These are phyloP conservation scores for Onthophagus taurus DNA, from an alignment of 1,140 invertebrate species.

Conservation along the genomic window DNA sequence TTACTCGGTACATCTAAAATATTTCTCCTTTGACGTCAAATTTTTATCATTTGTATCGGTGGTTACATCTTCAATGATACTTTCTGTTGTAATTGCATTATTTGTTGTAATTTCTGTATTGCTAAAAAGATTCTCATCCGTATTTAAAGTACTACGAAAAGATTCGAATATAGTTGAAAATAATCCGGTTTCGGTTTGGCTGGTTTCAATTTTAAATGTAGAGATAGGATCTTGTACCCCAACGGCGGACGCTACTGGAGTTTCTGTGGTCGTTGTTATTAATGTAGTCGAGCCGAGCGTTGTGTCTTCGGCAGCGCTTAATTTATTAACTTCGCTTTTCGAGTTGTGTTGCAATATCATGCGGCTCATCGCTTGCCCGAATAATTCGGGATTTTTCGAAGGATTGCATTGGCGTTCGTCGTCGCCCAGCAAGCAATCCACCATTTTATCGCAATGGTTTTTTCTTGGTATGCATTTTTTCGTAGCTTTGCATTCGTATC, in stretches of 20 bases:
- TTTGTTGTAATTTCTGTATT: no score
- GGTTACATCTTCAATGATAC: no score
- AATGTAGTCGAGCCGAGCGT: background rate
- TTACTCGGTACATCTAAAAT: no score
- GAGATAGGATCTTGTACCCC: conserved; percentile 2
- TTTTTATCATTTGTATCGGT: no score
- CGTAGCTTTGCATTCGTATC: conserved; percentile 51
- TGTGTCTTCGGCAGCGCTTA: background rate
- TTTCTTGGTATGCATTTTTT: conserved; percentile 56
- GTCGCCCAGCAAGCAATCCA: conserved; percentile 66
- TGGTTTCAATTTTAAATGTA: conserved; percentile 9
- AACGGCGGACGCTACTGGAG: background rate
- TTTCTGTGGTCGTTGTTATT: conserved; percentile 3
- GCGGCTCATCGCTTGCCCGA: conserved; percentile 19
- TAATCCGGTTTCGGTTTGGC: background rate
- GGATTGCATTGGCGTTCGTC: conserved; percentile 62
- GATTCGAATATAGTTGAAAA: conserved; percentile 6
- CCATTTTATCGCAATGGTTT: conserved; percentile 55
- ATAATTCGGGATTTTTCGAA: conserved; percentile 23
- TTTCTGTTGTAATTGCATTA: no score
- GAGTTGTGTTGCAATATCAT: conserved; percentile 13
- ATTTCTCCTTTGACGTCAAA: no score
- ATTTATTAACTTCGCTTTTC: conserved; percentile 5
- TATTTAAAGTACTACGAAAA: no score
- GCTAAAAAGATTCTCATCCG: no score